Evolutionary conservation across 2,888 invertebrate species (phyloP).

Genomic region (Parascotia fuliginaria): DNA sequence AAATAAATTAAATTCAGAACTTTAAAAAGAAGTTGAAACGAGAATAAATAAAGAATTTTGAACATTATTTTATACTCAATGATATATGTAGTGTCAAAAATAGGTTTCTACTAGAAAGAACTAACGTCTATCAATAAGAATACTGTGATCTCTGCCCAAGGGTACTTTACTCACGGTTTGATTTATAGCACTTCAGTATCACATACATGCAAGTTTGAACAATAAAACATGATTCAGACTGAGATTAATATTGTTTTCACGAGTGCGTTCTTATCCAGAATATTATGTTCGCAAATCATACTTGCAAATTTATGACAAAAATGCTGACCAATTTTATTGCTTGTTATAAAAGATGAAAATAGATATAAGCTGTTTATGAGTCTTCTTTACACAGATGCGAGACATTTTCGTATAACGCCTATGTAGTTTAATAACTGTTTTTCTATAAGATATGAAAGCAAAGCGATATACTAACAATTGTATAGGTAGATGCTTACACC

Average conservation of each 20-base stretch:
- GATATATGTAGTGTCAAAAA: slow-evolving; percentile 23
- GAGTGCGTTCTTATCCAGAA: slow-evolving; percentile 61
- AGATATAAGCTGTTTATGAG: too few relatives aligned
- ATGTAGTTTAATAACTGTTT: too few relatives aligned
- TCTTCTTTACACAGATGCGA: too few relatives aligned
- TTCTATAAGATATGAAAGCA: too few relatives aligned
- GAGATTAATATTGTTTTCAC: slow-evolving; percentile 73
- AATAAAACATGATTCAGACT: slow-evolving; percentile 76
- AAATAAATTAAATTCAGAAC: slow-evolving; percentile 2
- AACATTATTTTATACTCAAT: slow-evolving; percentile 7
- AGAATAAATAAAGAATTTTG: slow-evolving; percentile 8
- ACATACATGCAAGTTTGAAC: slow-evolving; percentile 68
- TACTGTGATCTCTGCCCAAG: slow-evolving; percentile 48
- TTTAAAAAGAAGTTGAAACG: not conserved
- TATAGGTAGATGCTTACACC: too few relatives aligned
- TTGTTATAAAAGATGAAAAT: too few relatives aligned
- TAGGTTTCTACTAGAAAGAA: slow-evolving; percentile 16
- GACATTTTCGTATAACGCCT: too few relatives aligned
- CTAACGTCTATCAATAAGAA: slow-evolving; percentile 25
- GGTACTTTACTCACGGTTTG: slow-evolving; percentile 51
- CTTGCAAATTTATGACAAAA: slow-evolving; percentile 57
- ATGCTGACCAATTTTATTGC: slow-evolving; percentile 36
- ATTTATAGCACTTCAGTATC: slow-evolving; percentile 64
- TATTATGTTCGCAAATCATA: slow-evolving; percentile 72
- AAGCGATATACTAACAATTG: too few relatives aligned